Evolutionary conservation across 2,888 invertebrate species (phyloP), one percentile per base, ranked within the genome.

Genomic region (Ennomos quercinarius): DNA sequence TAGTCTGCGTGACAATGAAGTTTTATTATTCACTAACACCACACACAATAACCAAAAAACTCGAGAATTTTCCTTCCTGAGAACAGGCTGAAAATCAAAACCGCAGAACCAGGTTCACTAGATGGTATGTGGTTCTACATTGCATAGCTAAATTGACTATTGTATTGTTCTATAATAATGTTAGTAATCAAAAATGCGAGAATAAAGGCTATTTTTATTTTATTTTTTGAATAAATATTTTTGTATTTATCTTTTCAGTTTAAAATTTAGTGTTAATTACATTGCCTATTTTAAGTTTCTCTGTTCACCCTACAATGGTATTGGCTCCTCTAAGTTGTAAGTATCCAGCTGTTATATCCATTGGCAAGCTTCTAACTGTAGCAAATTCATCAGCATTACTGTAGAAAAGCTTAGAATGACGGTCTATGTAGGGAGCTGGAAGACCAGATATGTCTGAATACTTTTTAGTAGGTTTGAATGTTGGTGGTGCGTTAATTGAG

Each of bases 361-460:
- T 97, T 0, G 98, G 98, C 67, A 99, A 89, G 75, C 95, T 96
- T 72, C 96, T 94, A 44, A 98, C 95, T 10, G 97, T 96, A 2
- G 95, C 93, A 90, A 97, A 98, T 83, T 99, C 99, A 71, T 98
- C 98, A 43, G 95, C 94, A 82, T 96, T 97, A 48, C 97, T 95
- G 82, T 95, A 99, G 66, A 96, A 94, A 8, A 99, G 90, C 80
- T 98, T 97, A 0, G 97, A 98, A 80, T 97, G 97, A 4, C 98
- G 97, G 89, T 98, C 98, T 67, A 96, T 96, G 77, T 98, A 99
- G 10, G 96, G 96, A 27, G 98, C 96, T 43, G 96, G 95, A 37
- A 98, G 86, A 0, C 98, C 98, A 54, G 98, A 98, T 64, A 98
- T 95, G 80, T 98, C 98, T 0, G 98, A 98, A 84, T 98, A 98